These are phyloP conservation scores for Papilio protenor DNA, from an alignment of 2,888 invertebrate species.

Conservation along the genomic window DNA sequence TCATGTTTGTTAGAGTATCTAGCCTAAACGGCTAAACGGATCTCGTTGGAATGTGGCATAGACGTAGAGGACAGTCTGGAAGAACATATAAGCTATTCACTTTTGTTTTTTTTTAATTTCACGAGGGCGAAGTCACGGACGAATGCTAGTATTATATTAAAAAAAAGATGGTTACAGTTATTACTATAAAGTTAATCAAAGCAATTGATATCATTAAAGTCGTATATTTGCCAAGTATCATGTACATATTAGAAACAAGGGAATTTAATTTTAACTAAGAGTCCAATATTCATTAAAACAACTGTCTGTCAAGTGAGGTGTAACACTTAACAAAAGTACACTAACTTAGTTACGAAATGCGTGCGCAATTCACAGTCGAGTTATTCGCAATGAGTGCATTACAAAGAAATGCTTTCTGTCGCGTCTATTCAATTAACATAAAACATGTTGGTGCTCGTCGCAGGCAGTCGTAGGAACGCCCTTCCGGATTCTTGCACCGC, in stretches of 20 bases:
- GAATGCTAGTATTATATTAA: no score
- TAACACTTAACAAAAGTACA: constrained; percentile 1
- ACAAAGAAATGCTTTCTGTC: constrained; percentile 82
- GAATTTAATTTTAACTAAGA: neutral
- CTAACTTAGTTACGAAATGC: constrained; percentile 24
- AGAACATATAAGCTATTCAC: no score
- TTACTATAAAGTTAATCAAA: no score
- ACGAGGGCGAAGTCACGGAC: no score
- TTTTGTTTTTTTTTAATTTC: no score
- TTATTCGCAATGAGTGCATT: constrained; percentile 40
- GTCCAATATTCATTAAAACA: neutral
- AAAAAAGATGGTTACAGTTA: no score
- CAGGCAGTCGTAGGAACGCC: constrained; percentile 45
- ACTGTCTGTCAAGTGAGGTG: neutral
- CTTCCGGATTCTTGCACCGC: constrained; percentile 73
- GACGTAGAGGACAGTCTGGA: no score
- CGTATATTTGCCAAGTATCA: neutral
- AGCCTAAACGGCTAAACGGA: no score
- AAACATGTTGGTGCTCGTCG: constrained; percentile 64
- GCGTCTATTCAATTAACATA: constrained; percentile 74
- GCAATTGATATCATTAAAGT: no score
- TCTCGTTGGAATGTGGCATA: no score
- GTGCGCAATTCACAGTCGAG: constrained; percentile 14
- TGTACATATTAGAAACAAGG: neutral
- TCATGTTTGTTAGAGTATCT: no score